Conservation (phyloP, 2,888 invertebrate genomes). For the Metallyticus violacea region DNA sequence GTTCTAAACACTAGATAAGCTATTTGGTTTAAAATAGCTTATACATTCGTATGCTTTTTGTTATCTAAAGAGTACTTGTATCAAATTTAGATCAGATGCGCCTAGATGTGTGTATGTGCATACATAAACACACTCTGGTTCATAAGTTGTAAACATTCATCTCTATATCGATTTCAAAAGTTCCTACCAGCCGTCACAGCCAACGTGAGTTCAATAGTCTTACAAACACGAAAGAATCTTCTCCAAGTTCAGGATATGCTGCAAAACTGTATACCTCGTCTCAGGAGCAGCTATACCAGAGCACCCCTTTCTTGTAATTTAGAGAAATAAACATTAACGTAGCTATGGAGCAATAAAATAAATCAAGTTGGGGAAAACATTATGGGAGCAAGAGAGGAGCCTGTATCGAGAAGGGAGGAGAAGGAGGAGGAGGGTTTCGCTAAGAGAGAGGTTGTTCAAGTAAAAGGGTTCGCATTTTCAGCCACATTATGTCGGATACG, state of each 20-base stretch:
- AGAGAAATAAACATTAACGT: slow-evolving; percentile 58
- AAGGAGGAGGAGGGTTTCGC: not conserved
- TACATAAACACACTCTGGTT: too few relatives aligned
- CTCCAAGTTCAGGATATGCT: slow-evolving; percentile 1
- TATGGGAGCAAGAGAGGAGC: slow-evolving; percentile 26
- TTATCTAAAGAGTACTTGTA: too few relatives aligned
- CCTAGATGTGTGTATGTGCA: too few relatives aligned
- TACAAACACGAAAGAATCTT: not conserved
- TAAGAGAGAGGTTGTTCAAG: slow-evolving; percentile 17
- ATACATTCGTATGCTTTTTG: too few relatives aligned
- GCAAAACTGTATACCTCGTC: not conserved
- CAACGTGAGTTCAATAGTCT: too few relatives aligned
- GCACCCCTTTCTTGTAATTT: slow-evolving; percentile 58
- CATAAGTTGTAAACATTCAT: too few relatives aligned
- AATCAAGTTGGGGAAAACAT: slow-evolving; percentile 47
- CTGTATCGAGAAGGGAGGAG: slow-evolving; percentile 10
- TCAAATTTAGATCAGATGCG: too few relatives aligned
- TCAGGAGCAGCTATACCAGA: not conserved
- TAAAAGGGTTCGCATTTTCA: slow-evolving; percentile 20
- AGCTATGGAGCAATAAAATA: slow-evolving; percentile 57
- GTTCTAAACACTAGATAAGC: too few relatives aligned
- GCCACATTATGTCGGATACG: slow-evolving; percentile 11
- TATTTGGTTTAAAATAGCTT: too few relatives aligned
- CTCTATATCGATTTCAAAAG: too few relatives aligned
- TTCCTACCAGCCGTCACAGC: too few relatives aligned